Evolutionary conservation across 2,888 invertebrate genomes (phyloP).

Genomic region (Zelleria hepariella): DNA sequence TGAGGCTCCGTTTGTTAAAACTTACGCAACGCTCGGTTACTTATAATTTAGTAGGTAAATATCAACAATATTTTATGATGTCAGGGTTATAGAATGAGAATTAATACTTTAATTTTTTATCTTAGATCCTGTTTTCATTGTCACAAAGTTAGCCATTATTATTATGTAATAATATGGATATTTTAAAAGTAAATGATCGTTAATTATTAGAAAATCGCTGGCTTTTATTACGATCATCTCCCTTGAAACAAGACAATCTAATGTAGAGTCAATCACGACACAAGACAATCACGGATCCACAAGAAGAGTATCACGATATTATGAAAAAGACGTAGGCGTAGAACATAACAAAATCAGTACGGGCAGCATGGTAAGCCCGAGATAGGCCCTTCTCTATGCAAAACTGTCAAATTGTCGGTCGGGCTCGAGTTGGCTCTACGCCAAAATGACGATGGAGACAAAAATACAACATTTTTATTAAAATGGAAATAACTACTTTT

Average conservation of each 20-base stretch:
- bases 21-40: slow-evolving; percentile 93
- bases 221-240: slow-evolving; percentile 36
- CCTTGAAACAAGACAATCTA: background rate
- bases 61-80: slow-evolving; percentile 45
- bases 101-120: slow-evolving; percentile 52
- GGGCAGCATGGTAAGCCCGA: too few relatives aligned
- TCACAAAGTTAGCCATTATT: slow-evolving; percentile 48
- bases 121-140: slow-evolving; percentile 56
- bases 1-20: slow-evolving; percentile 93
- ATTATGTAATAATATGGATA: slow-evolving; percentile 66
- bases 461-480: too few relatives aligned
- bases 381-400: too few relatives aligned
- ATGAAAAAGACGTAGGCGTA: too few relatives aligned
- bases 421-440: too few relatives aligned
- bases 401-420: too few relatives aligned
- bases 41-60: slow-evolving; percentile 78
- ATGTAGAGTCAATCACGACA: too few relatives aligned
- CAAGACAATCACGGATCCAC: too few relatives aligned
- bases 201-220: slow-evolving; percentile 60
- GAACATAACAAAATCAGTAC: too few relatives aligned
- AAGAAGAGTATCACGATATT: too few relatives aligned
- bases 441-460: too few relatives aligned
- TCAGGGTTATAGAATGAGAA: slow-evolving; percentile 8
- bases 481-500: too few relatives aligned
- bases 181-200: slow-evolving; percentile 71